Percentiles rank a stretch among this genome's conserved stretches.
These are phyloP conservation scores for Polypterus bichir DNA, from an alignment of 2,113 vertebrate genomes.

Conservation along the genomic window DNA sequence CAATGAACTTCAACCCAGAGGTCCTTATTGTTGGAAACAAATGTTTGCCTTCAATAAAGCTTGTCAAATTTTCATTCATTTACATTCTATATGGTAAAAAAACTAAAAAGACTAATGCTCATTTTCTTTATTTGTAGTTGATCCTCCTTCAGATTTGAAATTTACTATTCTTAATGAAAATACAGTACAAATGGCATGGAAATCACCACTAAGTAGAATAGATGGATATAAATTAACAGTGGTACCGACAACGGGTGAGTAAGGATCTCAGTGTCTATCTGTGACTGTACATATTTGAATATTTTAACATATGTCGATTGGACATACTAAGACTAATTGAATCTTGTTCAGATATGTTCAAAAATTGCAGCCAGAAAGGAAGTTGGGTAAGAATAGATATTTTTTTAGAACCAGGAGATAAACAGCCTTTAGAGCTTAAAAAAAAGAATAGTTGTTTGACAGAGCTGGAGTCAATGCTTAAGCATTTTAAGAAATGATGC, in stretches of 20 bases:
- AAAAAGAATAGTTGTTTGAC: too few relatives aligned
- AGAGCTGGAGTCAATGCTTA: too few relatives aligned
- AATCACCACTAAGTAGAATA: constrained; percentile 56
- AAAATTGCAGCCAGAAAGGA: too few relatives aligned
- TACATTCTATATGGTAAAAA: constrained; percentile 20
- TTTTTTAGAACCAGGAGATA: too few relatives aligned
- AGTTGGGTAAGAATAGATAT: too few relatives aligned
- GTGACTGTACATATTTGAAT: too few relatives aligned
- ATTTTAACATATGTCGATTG: too few relatives aligned
- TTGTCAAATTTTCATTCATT: constrained; percentile 25
- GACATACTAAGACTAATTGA: too few relatives aligned
- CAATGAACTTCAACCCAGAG: constrained; percentile 62
- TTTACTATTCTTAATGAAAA: constrained; percentile 92
- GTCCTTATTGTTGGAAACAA: constrained; percentile 77
- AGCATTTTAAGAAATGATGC: too few relatives aligned
- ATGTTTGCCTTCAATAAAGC: constrained; percentile 64
- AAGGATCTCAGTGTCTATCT: background rate
- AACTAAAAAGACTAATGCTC: constrained; percentile 32
- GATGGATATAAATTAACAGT: constrained; percentile 81
- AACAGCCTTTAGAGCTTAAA: too few relatives aligned
- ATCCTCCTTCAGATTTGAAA: constrained; percentile 79
- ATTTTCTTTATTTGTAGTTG: constrained; percentile 60
- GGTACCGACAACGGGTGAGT: constrained; percentile 71
- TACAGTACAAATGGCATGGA: constrained; percentile 89
- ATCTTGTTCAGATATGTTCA: too few relatives aligned